Evolutionary conservation across 2,888 invertebrate genomes (phyloP), one percentile per base, ranked within the genome.

Genomic region (Tipula lateralis): DNA sequence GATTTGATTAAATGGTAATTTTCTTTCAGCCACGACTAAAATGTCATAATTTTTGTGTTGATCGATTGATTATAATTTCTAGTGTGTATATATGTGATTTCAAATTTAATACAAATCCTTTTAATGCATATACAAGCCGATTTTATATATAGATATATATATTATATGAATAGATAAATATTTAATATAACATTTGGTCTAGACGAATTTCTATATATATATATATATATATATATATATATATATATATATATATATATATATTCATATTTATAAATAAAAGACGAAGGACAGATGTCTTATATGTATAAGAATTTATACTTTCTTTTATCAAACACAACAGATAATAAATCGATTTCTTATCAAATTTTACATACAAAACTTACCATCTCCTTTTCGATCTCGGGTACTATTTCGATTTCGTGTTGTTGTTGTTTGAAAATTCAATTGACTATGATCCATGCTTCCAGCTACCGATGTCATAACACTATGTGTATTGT

Each of bases 401-500:
- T 90, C 90, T 86, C 90, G 89, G 89, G 88, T 90, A 91, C 94
- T 93, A 91, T 95, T 95, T 88, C 95, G 91, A 87, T 94, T 93
- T 85, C 94, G 89, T 86, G 92, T 91, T 84, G 92, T 92, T 87
- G 94, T 90, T 87, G 94, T 91, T 88, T 95, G 93, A 89, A 95
- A 93, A 90, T 95, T 93, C 88, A 95, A 91, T 86, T 94, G 95
- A 85, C 94, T 93, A 88, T 93, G 93, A 89, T 93, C 93, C 91
- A 93, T 91, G 87, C 91, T 91, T 87, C 91, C 92, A 86, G 93
- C 91, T 88, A 93, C 92, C 85, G 95, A 94, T 87, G 93, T 91
- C 88, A 93, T 91, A 83, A 93, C 92, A 86, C 93, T 93, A 89
- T 95, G 96, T 86, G 95, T 93, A 87, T 93, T 94, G 91, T 96